Conservation (phyloP, 1,140 invertebrate species). For the Homalodisca vitripennis region DNA sequence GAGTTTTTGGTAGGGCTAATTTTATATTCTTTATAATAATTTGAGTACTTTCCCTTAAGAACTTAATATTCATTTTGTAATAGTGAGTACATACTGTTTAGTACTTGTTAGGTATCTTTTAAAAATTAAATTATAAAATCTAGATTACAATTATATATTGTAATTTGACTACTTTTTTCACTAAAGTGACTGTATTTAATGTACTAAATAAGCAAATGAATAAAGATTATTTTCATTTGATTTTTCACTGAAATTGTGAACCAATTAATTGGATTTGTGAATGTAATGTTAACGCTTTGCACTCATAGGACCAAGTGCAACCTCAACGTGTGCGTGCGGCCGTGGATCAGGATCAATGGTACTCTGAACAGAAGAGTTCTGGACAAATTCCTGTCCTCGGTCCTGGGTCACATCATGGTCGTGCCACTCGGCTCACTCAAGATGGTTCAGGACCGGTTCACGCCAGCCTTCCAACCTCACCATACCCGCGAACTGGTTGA, state of each 20-base stretch:
- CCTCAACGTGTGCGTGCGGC: conserved; percentile 48
- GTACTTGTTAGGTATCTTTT: too few species aligned
- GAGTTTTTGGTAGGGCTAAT: too few species aligned
- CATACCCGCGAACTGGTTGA: conserved; percentile 54
- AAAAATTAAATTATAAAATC: too few species aligned
- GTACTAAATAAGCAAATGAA: too few species aligned
- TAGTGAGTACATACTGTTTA: too few species aligned
- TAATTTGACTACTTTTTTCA: too few species aligned
- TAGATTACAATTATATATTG: too few species aligned
- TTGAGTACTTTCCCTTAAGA: too few species aligned
- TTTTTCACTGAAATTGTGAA: background rate
- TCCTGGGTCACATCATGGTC: conserved; percentile 62
- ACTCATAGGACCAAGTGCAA: conserved; percentile 19
- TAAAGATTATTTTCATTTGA: background rate
- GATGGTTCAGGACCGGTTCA: conserved; percentile 56
- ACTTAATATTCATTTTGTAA: too few species aligned
- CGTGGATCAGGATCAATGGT: conserved; percentile 76
- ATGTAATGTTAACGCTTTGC: too few species aligned
- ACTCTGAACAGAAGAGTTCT: conserved; percentile 66
- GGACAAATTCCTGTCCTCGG: conserved; percentile 64
- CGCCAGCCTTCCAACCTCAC: conserved; percentile 52
- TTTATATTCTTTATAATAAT: too few species aligned
- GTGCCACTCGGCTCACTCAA: conserved; percentile 52
- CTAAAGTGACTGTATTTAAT: too few species aligned
- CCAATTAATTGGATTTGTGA: background rate